Conservation (phyloP, 2,888 invertebrate species). For the Alloscopus bannaensis region DNA sequence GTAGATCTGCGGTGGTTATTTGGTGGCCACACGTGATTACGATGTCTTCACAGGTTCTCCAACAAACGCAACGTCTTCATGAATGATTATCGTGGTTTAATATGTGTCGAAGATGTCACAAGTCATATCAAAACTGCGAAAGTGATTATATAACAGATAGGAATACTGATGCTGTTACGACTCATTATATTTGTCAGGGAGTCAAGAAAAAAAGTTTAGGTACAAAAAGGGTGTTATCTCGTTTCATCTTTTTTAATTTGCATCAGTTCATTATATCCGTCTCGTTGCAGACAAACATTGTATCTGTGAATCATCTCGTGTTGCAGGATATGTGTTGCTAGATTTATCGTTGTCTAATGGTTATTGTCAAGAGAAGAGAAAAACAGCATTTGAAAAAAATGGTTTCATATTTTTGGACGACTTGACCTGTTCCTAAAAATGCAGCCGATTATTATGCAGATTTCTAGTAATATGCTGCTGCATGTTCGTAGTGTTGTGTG, state of each 20-base stretch:
- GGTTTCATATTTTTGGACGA: not conserved
- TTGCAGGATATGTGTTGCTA: constrained; percentile 28
- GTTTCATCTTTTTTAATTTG: constrained; percentile 47
- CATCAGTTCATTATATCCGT: constrained; percentile 31
- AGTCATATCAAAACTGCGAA: constrained; percentile 41
- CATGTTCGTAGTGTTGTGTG: too few relatives aligned
- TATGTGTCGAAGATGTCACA: constrained; percentile 53
- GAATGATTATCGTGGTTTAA: constrained; percentile 43
- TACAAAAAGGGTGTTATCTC: constrained; percentile 49
- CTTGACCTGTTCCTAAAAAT: not conserved
- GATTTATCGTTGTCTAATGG: constrained; percentile 39
- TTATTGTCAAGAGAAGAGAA: constrained; percentile 12
- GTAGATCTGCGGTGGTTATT: too few relatives aligned
- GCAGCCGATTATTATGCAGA: too few relatives aligned
- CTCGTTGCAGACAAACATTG: not conserved
- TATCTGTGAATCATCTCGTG: constrained; percentile 30
- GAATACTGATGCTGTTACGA: not conserved
- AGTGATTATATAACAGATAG: not conserved
- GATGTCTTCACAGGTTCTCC: too few relatives aligned
- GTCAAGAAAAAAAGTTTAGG: constrained; percentile 30
- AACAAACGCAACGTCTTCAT: constrained; percentile 28
- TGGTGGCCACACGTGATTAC: too few relatives aligned
- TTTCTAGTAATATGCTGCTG: too few relatives aligned
- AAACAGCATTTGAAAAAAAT: constrained; percentile 4
- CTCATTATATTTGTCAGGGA: constrained; percentile 41